Percentiles rank a stretch among this genome's conserved stretches.
phyloP scores from a whole-genome alignment of 1,140 invertebrate genomes.

The Tetragonula clypearis region DNA sequence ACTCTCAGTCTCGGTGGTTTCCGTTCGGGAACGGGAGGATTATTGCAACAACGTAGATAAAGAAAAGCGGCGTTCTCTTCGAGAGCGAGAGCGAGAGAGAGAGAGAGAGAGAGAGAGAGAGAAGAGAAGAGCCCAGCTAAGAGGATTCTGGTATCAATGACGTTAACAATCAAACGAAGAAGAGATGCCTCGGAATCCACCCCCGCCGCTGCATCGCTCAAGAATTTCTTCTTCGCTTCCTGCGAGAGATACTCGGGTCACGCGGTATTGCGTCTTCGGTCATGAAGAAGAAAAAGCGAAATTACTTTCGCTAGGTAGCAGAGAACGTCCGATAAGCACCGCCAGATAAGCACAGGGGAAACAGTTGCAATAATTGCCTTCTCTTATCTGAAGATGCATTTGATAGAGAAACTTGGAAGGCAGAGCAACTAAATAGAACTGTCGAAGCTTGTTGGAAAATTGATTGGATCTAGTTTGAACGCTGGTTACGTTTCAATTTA shows the following conservation, averaged over 20 bases:
- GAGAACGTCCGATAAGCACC: background rate
- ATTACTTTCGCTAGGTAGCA: background rate
- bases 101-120: background rate
- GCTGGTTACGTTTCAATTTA: too few relatives aligned
- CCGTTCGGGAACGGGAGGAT: slow-evolving; percentile 9
- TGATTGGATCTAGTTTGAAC: background rate
- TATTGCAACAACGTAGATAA: slow-evolving; percentile 43
- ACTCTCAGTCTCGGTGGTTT: slow-evolving; percentile 6
- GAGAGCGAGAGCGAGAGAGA: background rate
- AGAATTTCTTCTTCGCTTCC: background rate
- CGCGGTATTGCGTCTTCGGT: background rate
- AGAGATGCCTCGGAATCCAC: background rate
- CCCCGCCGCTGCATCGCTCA: background rate
- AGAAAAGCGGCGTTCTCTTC: slow-evolving; percentile 25
- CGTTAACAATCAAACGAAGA: slow-evolving; percentile 32
- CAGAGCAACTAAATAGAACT: background rate
- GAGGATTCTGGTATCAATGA: slow-evolving; percentile 33
- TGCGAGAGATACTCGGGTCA: background rate
- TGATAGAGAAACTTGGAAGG: background rate
- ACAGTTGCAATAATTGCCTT: background rate
- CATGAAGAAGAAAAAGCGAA: background rate
- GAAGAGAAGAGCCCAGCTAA: slow-evolving; percentile 30
- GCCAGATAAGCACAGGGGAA: background rate
- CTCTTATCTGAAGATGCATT: background rate
- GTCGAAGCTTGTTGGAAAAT: background rate